Evolutionary conservation across 2,113 vertebrate species (phyloP), one percentile per base, ranked within the genome.

Genomic region (Mobula birostris): DNA sequence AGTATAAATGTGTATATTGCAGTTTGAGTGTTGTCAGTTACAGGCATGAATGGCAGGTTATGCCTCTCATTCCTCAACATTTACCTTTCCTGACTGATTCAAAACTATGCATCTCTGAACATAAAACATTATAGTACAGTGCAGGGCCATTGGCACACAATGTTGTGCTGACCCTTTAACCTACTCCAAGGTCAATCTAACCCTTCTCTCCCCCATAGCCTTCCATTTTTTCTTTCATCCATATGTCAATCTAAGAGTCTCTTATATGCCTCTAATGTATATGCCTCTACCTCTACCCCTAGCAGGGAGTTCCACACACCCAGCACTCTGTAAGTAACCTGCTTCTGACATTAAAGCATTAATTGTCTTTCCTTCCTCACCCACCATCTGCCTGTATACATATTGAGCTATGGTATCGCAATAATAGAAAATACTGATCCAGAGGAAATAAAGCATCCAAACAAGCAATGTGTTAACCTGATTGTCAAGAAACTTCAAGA

Each of bases 341-440:
- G 48, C 48, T 4, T 48, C 48, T 48, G 48, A 48, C 48, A 48
- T 48, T 48, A 24, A 70, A 27, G 68, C 40, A 14, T 40, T 48
- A 92, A 29, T 93, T 74, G 68, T 27, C 68, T 74, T 93, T 93
- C 21, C 68, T 93, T 93, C 36, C 68, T 74, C 27, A 56, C 27
- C 68, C 21, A 74, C 40, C 24, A 24, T 93, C 36, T 93, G 68
- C 68, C 91, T 11, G 74, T 1, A 12, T 27, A 24, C 21, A 74
- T 93, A 92, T 66, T 27, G 29, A 40, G 32, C n/a, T 66, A 36
- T 61, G 21, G 66, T 74, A 72, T 7, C 17, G 21, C 32, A 48
- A 70, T 36, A 92, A 74, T 0, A 74, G 56, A 56, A 74, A 74
- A 74, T 17, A 72, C 32, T 92, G 90, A 72, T 36, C 90, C 36